phyloP scores from a whole-genome alignment of 2,113 vertebrate genomes.

The Panthera leo region DNA sequence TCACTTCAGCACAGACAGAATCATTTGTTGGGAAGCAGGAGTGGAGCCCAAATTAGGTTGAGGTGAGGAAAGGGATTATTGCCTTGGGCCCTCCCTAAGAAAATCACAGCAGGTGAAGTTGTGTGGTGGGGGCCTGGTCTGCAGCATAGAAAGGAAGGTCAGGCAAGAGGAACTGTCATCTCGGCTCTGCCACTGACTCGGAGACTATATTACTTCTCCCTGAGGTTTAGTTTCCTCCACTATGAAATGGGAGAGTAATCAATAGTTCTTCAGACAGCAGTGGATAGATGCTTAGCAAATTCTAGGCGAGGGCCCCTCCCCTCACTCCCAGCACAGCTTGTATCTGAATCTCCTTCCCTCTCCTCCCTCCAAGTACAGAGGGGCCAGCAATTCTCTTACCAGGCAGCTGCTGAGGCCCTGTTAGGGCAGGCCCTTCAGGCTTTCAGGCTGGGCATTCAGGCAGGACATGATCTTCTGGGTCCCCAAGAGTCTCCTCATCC shows the following conservation, averaged over 20 bases:
- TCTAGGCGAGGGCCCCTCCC: not conserved
- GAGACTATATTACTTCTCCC: not conserved
- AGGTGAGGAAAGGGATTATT: not conserved
- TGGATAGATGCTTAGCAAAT: not conserved
- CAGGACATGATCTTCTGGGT: not conserved
- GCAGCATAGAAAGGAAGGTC: not conserved
- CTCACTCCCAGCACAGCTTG: not conserved
- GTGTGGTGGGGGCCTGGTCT: rapidly evolving
- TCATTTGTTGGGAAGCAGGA: not conserved
- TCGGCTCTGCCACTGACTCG: not conserved
- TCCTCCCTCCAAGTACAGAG: not conserved
- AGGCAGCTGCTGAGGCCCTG: not conserved
- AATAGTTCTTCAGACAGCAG: not conserved
- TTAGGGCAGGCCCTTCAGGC: constrained; percentile 8
- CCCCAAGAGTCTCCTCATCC: not conserved
- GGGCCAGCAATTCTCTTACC: constrained; percentile 60
- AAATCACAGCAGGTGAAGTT: not conserved
- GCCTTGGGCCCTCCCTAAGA: not conserved
- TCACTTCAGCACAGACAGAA: not conserved
- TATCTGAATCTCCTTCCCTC: not conserved
- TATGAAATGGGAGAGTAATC: not conserved
- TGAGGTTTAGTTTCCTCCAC: not conserved
- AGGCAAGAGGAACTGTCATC: not conserved
- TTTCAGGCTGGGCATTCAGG: not conserved
- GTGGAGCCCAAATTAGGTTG: not conserved